phyloP scores from a whole-genome alignment of 2,888 invertebrate species.

The Lepas anatifera region DNA sequence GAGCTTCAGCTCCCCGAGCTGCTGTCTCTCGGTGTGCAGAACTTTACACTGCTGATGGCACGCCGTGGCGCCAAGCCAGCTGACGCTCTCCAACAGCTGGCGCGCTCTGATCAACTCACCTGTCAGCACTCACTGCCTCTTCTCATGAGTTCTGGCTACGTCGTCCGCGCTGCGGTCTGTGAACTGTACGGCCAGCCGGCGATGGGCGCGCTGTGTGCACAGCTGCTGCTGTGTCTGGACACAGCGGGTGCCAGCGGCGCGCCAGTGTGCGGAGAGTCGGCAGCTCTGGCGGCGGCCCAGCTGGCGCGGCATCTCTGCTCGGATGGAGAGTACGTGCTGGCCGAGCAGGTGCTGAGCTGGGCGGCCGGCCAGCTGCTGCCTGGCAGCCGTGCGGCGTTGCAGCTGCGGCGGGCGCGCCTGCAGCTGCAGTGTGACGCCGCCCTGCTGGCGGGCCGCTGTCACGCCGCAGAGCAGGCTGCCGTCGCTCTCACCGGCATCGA shows the following conservation, averaged over 20 bases:
- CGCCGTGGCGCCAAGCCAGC: slow-evolving; percentile 52
- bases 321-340: background rate
- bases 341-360: background rate
- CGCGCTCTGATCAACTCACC: slow-evolving; percentile 58
- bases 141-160: slow-evolving; percentile 62
- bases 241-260: background rate
- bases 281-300: background rate
- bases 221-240: slow-evolving; percentile 46
- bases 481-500: slow-evolving; percentile 53
- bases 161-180: slow-evolving; percentile 73
- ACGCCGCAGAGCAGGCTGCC: slow-evolving; percentile 54
- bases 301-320: background rate
- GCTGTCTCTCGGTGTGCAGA: slow-evolving; percentile 59
- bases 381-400: too few relatives aligned
- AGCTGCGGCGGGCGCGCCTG: too few relatives aligned
- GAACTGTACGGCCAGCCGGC: slow-evolving; percentile 75
- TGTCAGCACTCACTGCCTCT: slow-evolving; percentile 72
- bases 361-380: background rate
- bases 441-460: slow-evolving; percentile 44
- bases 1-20: slow-evolving; percentile 56
- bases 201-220: slow-evolving; percentile 66
- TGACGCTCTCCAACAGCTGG: slow-evolving; percentile 44
- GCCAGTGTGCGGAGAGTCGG: background rate
- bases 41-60: slow-evolving; percentile 62
- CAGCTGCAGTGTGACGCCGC: background rate